Conservation (phyloP, 2,113 vertebrate species). For the Pheucticus melanocephalus region DNA sequence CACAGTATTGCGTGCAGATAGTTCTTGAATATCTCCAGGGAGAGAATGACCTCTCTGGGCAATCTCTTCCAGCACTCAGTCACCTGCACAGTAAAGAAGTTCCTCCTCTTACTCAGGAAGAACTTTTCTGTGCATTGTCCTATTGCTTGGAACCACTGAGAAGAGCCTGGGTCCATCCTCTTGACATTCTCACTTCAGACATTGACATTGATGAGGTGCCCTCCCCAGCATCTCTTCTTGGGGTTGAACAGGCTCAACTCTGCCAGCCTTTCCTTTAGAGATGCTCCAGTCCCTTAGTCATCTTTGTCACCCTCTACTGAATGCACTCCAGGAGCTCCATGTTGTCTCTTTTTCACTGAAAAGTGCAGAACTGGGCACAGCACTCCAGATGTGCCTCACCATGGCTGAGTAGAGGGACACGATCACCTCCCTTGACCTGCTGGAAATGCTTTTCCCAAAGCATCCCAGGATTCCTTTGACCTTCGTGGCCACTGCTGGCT, state of each 20-base stretch:
- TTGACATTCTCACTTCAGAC: not conserved
- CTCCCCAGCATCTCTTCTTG: accelerated
- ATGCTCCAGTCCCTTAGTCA: not conserved
- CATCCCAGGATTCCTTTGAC: not conserved
- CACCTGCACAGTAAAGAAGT: not conserved
- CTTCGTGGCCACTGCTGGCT: not conserved
- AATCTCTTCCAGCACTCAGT: not conserved
- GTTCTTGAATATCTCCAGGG: not conserved
- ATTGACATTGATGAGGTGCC: not conserved
- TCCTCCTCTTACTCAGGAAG: not conserved
- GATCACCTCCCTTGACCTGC: accelerated
- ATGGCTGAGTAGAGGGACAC: not conserved
- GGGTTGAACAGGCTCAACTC: not conserved
- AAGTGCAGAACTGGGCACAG: not conserved
- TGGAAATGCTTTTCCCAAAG: not conserved
- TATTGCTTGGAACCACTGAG: not conserved
- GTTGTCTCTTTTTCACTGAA: not conserved
- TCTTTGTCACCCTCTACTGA: not conserved
- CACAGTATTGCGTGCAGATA: not conserved
- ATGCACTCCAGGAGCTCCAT: not conserved
- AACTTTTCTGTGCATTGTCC: not conserved
- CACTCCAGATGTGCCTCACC: not conserved
- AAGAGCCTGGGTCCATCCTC: not conserved
- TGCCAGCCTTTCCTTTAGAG: not conserved
- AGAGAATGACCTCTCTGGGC: not conserved